Percentiles rank a stretch among this genome's conserved stretches.
These are phyloP conservation scores for Drosophila ohnishii DNA, from an alignment of 1,140 invertebrate genomes.

Conservation along the genomic window DNA sequence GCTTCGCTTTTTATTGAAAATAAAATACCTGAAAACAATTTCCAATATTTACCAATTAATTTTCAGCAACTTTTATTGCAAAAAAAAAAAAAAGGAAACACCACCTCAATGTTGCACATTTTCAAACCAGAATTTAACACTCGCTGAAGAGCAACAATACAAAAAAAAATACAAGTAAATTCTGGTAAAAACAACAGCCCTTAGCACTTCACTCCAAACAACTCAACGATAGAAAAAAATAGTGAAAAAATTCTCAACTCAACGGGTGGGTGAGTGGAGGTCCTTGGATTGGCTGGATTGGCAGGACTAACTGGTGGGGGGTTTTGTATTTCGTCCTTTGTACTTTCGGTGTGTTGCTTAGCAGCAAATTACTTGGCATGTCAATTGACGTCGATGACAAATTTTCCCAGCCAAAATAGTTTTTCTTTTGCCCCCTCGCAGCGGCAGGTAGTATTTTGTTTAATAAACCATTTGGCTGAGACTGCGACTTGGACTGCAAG, in stretches of 20 bases:
- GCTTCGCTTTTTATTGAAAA: not conserved
- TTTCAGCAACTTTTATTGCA: not conserved
- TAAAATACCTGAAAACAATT: not conserved
- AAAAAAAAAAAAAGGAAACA: too few relatives aligned
- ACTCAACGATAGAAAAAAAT: not conserved
- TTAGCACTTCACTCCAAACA: conserved; percentile 8
- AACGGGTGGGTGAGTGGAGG: not conserved
- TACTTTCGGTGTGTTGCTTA: conserved; percentile 61
- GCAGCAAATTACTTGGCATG: conserved; percentile 75
- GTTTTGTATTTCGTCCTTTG: conserved; percentile 35
- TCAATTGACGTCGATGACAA: conserved; percentile 65
- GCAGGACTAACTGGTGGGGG: not conserved
- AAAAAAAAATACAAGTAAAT: conserved; percentile 7
- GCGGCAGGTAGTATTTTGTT: conserved; percentile 49
- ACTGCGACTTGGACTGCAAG: conserved; percentile 1
- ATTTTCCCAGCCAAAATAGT: conserved; percentile 56
- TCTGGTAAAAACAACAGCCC: conserved; percentile 16
- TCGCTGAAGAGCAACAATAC: not conserved
- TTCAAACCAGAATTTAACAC: conserved; percentile 1
- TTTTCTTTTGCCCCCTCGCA: conserved; percentile 19
- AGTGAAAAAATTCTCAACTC: conserved; percentile 15
- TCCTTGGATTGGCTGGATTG: conserved; percentile 7
- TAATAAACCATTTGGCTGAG: conserved; percentile 11
- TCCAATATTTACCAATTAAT: not conserved
- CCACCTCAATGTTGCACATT: not conserved